phyloP scores from a whole-genome alignment of 2,113 vertebrate genomes.

The Oreocharis arfaki region DNA sequence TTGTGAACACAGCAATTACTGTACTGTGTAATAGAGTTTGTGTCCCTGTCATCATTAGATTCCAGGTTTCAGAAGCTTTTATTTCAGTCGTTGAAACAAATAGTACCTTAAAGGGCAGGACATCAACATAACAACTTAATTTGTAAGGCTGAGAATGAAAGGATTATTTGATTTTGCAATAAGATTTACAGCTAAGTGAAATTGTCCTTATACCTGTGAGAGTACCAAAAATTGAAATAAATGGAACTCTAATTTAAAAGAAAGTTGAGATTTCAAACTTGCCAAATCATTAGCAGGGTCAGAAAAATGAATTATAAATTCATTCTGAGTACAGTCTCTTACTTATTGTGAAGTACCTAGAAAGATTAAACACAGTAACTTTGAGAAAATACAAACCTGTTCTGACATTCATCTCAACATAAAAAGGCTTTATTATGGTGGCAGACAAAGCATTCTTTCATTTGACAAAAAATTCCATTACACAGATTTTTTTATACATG shows the following conservation, averaged over 20 bases:
- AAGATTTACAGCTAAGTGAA: background rate
- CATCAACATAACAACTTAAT: background rate
- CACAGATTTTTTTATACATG: background rate
- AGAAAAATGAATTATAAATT: background rate
- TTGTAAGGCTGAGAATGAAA: background rate
- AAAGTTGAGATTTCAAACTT: background rate
- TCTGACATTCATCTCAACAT: background rate
- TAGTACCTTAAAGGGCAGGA: background rate
- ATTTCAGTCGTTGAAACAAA: background rate
- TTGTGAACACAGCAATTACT: background rate
- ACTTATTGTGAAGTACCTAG: background rate
- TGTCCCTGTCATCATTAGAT: background rate
- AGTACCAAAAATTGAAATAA: background rate
- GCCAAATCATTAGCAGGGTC: background rate
- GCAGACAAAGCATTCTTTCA: slow-evolving; percentile 10
- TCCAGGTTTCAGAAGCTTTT: background rate
- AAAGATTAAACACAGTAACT: slow-evolving; percentile 6
- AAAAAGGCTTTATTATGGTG: background rate
- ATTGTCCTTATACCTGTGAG: background rate
- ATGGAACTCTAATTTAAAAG: background rate
- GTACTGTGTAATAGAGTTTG: background rate
- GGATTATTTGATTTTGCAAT: background rate
- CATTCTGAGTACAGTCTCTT: background rate
- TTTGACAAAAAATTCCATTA: slow-evolving; percentile 23
- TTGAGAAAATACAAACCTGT: background rate